A percentile compares a stretch with the other conserved stretches of the same genome.
phyloP scores from a whole-genome alignment of 2,113 vertebrate genomes.

The Sterrhoptilus dennistouni region DNA sequence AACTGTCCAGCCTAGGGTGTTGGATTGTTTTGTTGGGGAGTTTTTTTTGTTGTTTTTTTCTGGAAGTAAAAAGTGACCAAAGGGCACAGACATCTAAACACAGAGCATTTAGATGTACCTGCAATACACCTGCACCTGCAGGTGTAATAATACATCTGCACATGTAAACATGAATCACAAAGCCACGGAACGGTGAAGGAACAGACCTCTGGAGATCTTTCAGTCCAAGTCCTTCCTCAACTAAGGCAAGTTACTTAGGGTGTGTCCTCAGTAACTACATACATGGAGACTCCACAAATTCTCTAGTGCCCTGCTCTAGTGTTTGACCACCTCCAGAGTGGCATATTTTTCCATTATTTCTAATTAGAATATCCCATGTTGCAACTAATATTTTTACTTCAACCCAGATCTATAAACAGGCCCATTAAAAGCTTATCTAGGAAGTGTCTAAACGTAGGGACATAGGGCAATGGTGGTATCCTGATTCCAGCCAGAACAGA shows the following conservation, averaged over 20 bases:
- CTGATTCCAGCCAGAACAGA: not conserved
- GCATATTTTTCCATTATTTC: not conserved
- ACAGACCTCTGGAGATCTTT: not conserved
- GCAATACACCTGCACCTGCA: too few relatives aligned
- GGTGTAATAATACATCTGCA: not conserved
- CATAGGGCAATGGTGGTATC: rapidly evolving
- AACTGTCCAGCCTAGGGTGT: not conserved
- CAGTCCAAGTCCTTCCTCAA: not conserved
- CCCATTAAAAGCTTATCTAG: not conserved
- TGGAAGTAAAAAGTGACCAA: not conserved
- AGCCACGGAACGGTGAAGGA: not conserved
- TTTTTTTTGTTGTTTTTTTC: not conserved
- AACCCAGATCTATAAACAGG: not conserved
- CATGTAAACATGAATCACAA: not conserved
- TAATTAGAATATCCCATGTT: not conserved
- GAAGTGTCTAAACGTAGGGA: not conserved
- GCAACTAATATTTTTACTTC: not conserved
- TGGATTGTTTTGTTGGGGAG: too few relatives aligned
- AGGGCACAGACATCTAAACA: not conserved
- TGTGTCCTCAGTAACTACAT: not conserved
- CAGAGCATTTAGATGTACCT: not conserved
- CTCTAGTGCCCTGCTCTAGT: not conserved
- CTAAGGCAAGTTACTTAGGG: not conserved
- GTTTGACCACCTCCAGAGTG: not conserved
- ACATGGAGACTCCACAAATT: not conserved